These are phyloP conservation scores for Tigriopus californicus DNA, from an alignment of 2,888 invertebrate species.

Conservation along the genomic window DNA sequence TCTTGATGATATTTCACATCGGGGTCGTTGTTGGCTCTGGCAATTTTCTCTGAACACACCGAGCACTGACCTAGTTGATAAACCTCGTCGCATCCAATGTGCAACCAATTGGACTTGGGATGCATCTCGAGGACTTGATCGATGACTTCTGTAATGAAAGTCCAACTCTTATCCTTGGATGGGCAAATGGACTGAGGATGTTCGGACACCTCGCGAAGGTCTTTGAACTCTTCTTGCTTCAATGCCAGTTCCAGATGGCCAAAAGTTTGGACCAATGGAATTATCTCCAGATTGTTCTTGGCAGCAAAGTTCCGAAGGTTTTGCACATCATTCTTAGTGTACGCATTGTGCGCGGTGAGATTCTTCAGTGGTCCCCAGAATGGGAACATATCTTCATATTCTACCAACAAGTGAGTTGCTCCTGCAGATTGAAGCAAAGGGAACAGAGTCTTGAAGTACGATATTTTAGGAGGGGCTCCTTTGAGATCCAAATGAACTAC, in stretches of 20 bases:
- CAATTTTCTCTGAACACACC: constrained; percentile 17
- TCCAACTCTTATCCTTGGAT: constrained; percentile 26
- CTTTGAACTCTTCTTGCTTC: constrained; percentile 46
- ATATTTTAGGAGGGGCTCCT: constrained; percentile 33
- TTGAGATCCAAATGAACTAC: constrained; percentile 34
- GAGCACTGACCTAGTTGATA: constrained; percentile 20
- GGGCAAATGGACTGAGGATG: constrained; percentile 41
- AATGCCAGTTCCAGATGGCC: constrained; percentile 45
- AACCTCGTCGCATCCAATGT: constrained; percentile 32
- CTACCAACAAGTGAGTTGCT: constrained; percentile 35
- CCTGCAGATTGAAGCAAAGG: constrained; percentile 20
- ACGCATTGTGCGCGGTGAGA: constrained; percentile 27
- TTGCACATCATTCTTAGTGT: constrained; percentile 23
- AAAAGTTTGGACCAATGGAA: constrained; percentile 35
- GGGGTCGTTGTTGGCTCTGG: neutral
- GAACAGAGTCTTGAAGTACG: constrained; percentile 24
- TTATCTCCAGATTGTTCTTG: constrained; percentile 33
- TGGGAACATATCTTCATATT: constrained; percentile 44
- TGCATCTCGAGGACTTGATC: constrained; percentile 27
- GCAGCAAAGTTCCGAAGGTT: constrained; percentile 24
- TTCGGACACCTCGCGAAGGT: constrained; percentile 42
- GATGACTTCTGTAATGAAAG: constrained; percentile 24
- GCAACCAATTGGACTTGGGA: constrained; percentile 25
- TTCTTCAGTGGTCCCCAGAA: constrained; percentile 30
- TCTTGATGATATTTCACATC: constrained; percentile 25